Evolutionary conservation across 2,113 vertebrate species (phyloP).

Genomic region (Chionomys nivalis): DNA sequence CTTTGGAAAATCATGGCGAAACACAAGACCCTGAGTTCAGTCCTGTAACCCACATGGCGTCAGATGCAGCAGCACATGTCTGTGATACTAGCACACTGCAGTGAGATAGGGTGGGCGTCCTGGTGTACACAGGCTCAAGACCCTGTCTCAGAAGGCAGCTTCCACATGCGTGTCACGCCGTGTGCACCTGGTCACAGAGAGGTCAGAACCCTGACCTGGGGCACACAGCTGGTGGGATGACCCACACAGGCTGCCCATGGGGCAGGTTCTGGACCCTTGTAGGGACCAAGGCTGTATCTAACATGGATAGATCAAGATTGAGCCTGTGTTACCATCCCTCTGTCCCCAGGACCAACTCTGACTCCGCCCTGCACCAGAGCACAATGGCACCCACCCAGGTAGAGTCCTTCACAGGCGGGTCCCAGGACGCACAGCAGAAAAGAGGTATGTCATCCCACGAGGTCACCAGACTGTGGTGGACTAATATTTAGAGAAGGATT

Average conservation of each 20-base stretch:
- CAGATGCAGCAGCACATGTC: too few relatives aligned
- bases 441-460: conserved; percentile 87
- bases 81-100: background rate
- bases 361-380: conserved; percentile 98
- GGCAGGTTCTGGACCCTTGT: background rate
- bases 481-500: background rate
- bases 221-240: background rate
- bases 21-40: background rate
- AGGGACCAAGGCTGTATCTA: background rate
- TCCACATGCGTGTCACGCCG: background rate
- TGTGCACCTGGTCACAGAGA: background rate
- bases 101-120: background rate
- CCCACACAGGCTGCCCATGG: background rate
- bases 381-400: conserved; percentile 93
- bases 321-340: background rate
- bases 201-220: background rate
- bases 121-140: background rate
- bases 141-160: background rate
- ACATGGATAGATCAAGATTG: background rate
- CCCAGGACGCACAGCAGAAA: conserved; percentile 96
- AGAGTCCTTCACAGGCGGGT: conserved; percentile 92
- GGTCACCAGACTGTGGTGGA: background rate
- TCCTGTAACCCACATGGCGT: background rate
- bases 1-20: background rate
- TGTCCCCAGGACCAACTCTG: conserved; percentile 94